Conservation (phyloP, 2,797 vertebrate genomes). For the Cyclopterus lumpus region DNA sequence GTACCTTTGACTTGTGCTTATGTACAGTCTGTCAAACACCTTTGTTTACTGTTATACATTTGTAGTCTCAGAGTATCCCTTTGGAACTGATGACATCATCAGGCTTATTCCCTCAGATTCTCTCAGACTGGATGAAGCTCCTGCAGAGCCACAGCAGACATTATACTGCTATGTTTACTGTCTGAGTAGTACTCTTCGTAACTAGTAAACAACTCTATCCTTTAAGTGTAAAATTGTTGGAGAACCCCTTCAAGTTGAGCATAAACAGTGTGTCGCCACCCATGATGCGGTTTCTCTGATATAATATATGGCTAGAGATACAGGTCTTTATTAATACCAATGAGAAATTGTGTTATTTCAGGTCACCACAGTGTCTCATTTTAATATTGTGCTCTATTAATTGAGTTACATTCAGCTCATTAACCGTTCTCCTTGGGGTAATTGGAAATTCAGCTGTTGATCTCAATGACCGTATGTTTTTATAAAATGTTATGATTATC, state of each 20-base stretch:
- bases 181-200: background rate
- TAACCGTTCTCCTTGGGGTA: constrained; percentile 5
- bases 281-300: background rate
- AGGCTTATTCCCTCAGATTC: background rate
- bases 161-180: background rate
- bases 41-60: background rate
- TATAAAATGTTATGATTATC: constrained; percentile 17
- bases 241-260: background rate
- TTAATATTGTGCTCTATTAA: constrained; percentile 28
- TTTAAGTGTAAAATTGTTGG: background rate
- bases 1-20: background rate
- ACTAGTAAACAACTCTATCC: background rate
- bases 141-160: background rate
- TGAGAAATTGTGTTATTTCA: background rate
- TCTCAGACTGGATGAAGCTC: background rate
- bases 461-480: constrained; percentile 32
- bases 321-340: background rate
- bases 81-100: background rate
- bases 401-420: constrained; percentile 28
- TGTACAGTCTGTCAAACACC: background rate
- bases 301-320: background rate
- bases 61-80: background rate
- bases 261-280: background rate
- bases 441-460: constrained; percentile 41
- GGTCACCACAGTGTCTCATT: constrained; percentile 18